These are phyloP conservation scores for Cacatua alba DNA, from an alignment of 2,113 vertebrate genomes.

Conservation along the genomic window DNA sequence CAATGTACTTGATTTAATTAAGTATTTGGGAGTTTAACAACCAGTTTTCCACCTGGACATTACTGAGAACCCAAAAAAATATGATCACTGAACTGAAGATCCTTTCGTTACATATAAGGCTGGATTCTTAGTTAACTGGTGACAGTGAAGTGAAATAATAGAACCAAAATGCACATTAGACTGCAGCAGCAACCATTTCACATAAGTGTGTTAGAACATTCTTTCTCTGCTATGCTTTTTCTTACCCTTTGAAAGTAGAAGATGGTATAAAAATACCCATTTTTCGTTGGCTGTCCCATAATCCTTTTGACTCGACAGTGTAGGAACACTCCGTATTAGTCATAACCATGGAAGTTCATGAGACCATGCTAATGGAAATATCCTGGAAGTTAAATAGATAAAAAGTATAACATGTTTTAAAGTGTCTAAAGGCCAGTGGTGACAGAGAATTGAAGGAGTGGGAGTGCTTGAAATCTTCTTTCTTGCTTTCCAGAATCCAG, in stretches of 20 bases:
- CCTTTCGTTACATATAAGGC: not conserved
- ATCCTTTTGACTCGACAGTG: not conserved
- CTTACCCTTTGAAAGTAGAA: not conserved
- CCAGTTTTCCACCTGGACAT: not conserved
- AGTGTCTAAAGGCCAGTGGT: not conserved
- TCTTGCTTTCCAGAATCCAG: constrained; percentile 85
- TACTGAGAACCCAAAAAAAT: not conserved
- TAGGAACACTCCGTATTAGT: not conserved
- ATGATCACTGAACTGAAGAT: not conserved
- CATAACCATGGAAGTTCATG: not conserved
- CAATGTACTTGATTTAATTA: not conserved
- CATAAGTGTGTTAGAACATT: not conserved
- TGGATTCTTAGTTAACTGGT: not conserved
- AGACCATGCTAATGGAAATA: not conserved
- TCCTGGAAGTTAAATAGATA: not conserved
- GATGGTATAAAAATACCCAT: not conserved
- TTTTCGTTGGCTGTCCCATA: not conserved
- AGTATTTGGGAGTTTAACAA: not conserved
- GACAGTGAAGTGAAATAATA: not conserved
- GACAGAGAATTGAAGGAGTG: not conserved
- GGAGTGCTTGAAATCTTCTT: not conserved
- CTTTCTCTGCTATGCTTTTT: not conserved
- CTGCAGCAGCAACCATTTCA: not conserved
- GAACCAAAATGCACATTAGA: not conserved
- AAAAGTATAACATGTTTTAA: not conserved